phyloP scores from a whole-genome alignment of 1,140 invertebrate genomes.

The Tetramorium alpestre region DNA sequence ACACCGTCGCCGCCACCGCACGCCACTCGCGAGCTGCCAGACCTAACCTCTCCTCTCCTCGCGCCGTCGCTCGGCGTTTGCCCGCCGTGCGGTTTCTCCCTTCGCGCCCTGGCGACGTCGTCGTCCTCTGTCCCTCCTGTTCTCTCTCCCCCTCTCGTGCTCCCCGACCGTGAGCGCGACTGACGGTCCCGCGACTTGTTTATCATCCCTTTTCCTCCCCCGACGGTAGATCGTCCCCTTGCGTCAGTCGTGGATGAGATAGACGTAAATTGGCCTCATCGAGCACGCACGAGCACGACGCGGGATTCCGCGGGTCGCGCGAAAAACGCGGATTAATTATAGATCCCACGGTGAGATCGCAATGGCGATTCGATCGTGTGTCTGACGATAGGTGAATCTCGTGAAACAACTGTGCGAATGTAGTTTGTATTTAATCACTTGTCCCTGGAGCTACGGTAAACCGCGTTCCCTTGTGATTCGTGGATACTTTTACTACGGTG shows the following conservation, averaged over 20 bases:
- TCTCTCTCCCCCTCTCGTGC: background rate
- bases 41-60: conserved; percentile 27
- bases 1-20: conserved; percentile 39
- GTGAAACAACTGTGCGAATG: background rate
- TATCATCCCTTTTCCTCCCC: background rate
- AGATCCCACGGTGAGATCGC: background rate
- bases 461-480: background rate
- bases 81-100: background rate
- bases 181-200: background rate
- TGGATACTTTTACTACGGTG: background rate
- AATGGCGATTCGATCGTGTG: background rate
- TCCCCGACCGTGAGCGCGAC: too few species aligned
- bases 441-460: background rate
- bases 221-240: background rate
- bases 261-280: conserved; percentile 13
- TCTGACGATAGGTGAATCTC: background rate
- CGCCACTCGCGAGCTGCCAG: conserved; percentile 9
- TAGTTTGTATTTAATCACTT: conserved; percentile 9
- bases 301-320: background rate
- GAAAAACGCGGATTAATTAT: background rate
- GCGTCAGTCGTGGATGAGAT: conserved; percentile 23
- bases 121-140: background rate
- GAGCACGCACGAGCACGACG: background rate
- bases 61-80: background rate
- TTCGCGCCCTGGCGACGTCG: background rate